phyloP scores from a whole-genome alignment of 2,888 invertebrate genomes.

The Eurois occulta region DNA sequence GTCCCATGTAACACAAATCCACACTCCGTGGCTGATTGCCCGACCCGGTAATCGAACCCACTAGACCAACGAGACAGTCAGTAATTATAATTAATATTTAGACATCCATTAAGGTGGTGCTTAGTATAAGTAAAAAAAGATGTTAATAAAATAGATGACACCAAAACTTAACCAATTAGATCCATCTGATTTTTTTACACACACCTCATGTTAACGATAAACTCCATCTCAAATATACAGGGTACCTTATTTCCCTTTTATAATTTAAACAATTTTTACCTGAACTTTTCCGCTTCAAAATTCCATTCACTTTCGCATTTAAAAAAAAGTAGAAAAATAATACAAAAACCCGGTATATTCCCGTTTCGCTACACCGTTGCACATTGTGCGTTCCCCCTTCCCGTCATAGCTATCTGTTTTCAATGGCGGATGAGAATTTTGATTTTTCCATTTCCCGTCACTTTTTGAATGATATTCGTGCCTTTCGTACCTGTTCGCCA shows the following conservation, averaged over 20 bases:
- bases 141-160: background rate
- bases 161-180: background rate
- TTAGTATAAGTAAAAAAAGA: background rate
- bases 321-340: slow-evolving; percentile 30
- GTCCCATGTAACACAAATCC: no score
- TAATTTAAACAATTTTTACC: slow-evolving; percentile 9
- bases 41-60: no score
- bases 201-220: background rate
- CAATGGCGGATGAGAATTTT: slow-evolving; percentile 81
- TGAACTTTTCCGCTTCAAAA: slow-evolving; percentile 33
- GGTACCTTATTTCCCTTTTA: background rate
- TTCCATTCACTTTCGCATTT: slow-evolving; percentile 39
- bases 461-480: slow-evolving; percentile 79
- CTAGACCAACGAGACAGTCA: no score
- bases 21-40: no score
- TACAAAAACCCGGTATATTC: slow-evolving; percentile 48
- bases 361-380: slow-evolving; percentile 60
- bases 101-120: background rate
- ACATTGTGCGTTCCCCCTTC: slow-evolving; percentile 69
- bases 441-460: slow-evolving; percentile 87
- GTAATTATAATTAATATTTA: background rate
- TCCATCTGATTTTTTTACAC: background rate
- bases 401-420: slow-evolving; percentile 75
- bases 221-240: background rate
- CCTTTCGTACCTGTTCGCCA: slow-evolving; percentile 72